phyloP scores from a whole-genome alignment of 2,888 invertebrate species.

The Campoletis raptor region DNA sequence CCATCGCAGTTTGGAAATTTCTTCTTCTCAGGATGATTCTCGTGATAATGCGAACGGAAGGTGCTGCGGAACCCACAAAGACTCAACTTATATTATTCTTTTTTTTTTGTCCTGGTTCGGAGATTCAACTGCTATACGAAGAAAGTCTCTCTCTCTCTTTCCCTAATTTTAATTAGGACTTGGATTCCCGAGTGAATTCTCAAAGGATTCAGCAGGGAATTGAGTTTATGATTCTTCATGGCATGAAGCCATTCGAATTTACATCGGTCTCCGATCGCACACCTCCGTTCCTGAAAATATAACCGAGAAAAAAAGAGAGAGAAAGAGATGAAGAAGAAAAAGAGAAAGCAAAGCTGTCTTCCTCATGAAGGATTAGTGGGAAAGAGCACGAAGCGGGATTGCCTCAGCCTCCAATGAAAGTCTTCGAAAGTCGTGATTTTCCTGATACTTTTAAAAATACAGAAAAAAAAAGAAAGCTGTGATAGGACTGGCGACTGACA shows the following conservation, averaged over 20 bases:
- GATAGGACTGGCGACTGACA: slow-evolving; percentile 36
- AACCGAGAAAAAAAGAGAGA: neutral
- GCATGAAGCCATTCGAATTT: slow-evolving; percentile 67
- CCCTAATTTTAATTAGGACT: neutral
- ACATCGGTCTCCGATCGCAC: neutral
- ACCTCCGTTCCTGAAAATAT: neutral
- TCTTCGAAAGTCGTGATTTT: slow-evolving; percentile 58
- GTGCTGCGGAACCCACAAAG: slow-evolving; percentile 12
- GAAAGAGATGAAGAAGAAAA: slow-evolving; percentile 5
- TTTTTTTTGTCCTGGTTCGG: neutral
- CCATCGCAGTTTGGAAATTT: slow-evolving; percentile 34
- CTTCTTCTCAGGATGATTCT: slow-evolving; percentile 44
- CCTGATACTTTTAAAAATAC: slow-evolving; percentile 38
- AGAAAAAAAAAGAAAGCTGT: slow-evolving; percentile 39
- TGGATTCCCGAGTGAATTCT: neutral
- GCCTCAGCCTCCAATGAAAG: slow-evolving; percentile 33
- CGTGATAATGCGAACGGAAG: neutral
- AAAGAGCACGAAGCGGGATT: neutral
- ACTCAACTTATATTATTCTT: neutral
- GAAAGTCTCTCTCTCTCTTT: neutral
- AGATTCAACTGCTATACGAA: neutral
- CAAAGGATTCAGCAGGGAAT: neutral
- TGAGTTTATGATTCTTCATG: slow-evolving; percentile 37
- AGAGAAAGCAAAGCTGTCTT: slow-evolving; percentile 38
- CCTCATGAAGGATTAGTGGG: slow-evolving; percentile 24